Percentiles rank a stretch among this genome's conserved stretches.
Conservation (phyloP, 64 coral and sea anemone species). For the Montipora capricornis region DNA sequence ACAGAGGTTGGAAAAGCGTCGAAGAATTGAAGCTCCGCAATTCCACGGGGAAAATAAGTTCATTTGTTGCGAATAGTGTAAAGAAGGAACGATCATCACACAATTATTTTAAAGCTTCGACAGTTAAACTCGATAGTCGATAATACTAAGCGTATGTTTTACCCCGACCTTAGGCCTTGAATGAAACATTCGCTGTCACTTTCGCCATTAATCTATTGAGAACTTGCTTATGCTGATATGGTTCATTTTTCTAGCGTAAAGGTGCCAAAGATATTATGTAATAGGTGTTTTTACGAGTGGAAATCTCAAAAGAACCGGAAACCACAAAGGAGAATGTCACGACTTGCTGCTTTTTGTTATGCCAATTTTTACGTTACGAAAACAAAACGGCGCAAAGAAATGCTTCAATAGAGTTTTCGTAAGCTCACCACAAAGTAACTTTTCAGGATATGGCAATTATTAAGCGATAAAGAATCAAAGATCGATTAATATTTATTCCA, state of each 20-base stretch:
- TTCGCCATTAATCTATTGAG: background rate
- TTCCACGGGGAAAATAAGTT: too few relatives aligned
- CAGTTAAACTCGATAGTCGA: too few relatives aligned
- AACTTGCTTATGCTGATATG: background rate
- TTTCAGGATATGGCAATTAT: background rate
- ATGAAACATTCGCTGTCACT: too few relatives aligned
- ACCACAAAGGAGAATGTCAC: background rate
- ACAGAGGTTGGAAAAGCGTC: background rate
- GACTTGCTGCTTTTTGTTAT: background rate
- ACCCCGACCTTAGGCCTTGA: too few relatives aligned
- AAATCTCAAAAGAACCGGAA: conserved; percentile 38
- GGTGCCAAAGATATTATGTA: background rate
- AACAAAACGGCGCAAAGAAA: conserved; percentile 26
- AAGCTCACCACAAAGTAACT: background rate
- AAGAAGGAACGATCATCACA: background rate
- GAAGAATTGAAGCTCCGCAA: too few relatives aligned
- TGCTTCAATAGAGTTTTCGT: background rate
- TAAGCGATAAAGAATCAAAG: background rate
- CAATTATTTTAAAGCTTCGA: background rate
- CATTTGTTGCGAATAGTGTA: background rate
- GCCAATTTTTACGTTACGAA: background rate
- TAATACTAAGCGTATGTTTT: too few relatives aligned
- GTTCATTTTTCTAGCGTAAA: background rate
- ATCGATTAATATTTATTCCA: conserved; percentile 17
- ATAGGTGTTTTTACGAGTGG: background rate